Evolutionary conservation across 2,888 invertebrate species (phyloP), one percentile per base, ranked within the genome.

Genomic region (Escarpia spicata): DNA sequence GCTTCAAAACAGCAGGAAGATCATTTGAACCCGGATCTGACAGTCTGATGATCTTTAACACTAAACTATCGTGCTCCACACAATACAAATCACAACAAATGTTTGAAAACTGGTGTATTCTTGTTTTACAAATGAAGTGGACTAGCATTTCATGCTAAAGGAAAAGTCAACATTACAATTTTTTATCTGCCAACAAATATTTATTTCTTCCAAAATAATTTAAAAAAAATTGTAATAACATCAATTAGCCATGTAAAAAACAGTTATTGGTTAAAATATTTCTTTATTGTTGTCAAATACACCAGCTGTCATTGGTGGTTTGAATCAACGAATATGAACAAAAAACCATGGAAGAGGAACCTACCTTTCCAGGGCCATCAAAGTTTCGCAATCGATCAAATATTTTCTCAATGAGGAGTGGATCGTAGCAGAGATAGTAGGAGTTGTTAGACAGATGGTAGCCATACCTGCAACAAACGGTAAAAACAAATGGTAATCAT

Each of bases 401-500:
- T 96, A 99, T 98, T 93, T 96, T 96, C 94, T 97, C 97, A 92
- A 98, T 98, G 15, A 97, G 97, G 1, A 97, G 96, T 0, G 97
- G 97, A 44, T 99, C 98, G 95, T 98, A 97, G 96, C 99, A 98
- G 93, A 98, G 97, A 97, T 97, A 99, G 96, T 99, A 99, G 0
- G 98, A 98, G 96, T 98, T 98, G 94, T 97, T 97, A 10, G 98
- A 98, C 52, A 98, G 97, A 96, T 99, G 99, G 96, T 98, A 98
- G 0, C 99, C 99, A 96, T 98, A 99, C 93, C 97, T 98, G 94
- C 90, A 95, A 31, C 3, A 37, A 92, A 19, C 93, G 44, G 91
- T 31, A n/a, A 3, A 31, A 37, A 19, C n/a, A 37, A n/a, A 43
- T 37, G 9, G 44, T 91, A 91, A 6, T 26, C 43, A 91, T 15